Conservation (phyloP, 2,888 invertebrate species). For the Stomorhina lunata region DNA sequence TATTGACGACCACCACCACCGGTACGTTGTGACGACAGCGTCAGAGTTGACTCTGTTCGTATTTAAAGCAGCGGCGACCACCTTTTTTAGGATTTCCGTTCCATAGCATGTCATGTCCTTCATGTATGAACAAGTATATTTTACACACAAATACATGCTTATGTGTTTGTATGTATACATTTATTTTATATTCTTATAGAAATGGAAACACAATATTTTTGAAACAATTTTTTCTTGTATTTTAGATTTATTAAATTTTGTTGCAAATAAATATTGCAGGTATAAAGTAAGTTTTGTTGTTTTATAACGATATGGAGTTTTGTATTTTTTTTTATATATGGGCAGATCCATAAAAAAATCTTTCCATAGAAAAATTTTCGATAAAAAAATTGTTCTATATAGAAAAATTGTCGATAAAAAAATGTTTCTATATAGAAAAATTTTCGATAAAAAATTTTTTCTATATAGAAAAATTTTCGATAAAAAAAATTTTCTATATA, state of each 20-base stretch:
- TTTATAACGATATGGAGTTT: not conserved
- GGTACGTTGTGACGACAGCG: conserved; percentile 11
- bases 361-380: no score
- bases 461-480: no score
- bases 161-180: not conserved
- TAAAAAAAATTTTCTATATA: no score
- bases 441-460: no score
- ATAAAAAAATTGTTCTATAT: no score
- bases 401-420: no score
- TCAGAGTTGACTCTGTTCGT: not conserved
- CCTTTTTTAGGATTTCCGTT: conserved; percentile 75
- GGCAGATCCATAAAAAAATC: no score
- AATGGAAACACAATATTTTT: no score
- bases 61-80: conserved; percentile 52
- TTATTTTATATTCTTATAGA: no score
- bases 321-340: not conserved
- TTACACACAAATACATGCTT: not conserved
- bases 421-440: no score
- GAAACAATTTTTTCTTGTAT: no score
- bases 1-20: conserved; percentile 61
- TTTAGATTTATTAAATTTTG: conserved; percentile 8
- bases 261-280: conserved; percentile 55
- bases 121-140: conserved; percentile 67
- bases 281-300: conserved; percentile 22
- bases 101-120: conserved; percentile 74